Evolutionary conservation across 2,797 vertebrate species (phyloP).

Genomic region (Xiphophorus birchmanni): DNA sequence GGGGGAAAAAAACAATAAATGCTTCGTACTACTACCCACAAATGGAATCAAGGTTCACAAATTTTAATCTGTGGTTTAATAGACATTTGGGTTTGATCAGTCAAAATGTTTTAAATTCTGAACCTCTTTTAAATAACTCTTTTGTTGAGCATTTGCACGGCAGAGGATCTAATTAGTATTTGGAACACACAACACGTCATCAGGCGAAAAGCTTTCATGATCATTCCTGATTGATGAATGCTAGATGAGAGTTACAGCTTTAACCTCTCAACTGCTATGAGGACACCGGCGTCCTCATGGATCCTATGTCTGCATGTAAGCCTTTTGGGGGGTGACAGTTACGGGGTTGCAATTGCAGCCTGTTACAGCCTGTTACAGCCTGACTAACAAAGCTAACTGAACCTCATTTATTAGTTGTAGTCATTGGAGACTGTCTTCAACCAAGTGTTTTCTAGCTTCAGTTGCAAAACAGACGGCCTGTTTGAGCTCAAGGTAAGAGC

Average conservation of each 20-base stretch:
- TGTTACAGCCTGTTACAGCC: not conserved
- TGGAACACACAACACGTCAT: too few species aligned
- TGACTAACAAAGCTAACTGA: not conserved
- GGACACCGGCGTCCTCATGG: too few species aligned
- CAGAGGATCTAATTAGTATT: too few species aligned
- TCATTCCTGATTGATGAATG: not conserved
- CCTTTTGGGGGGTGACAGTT: too few species aligned
- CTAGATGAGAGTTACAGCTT: too few species aligned
- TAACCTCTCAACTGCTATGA: too few species aligned
- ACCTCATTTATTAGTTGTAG: not conserved
- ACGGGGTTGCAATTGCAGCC: not conserved
- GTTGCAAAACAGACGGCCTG: not conserved
- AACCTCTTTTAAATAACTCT: not conserved
- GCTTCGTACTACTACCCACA: not conserved
- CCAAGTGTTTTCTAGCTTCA: not conserved
- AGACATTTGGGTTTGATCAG: not conserved
- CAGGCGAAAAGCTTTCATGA: not conserved
- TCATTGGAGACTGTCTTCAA: slow-evolving; percentile 10
- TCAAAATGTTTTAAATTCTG: not conserved
- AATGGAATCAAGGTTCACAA: not conserved
- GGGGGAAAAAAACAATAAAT: too few species aligned
- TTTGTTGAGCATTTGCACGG: not conserved
- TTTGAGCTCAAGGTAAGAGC: slow-evolving; percentile 34
- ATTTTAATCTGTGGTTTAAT: not conserved
- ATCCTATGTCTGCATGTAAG: too few species aligned